A percentile compares a stretch with the other conserved stretches of the same genome.
These are phyloP conservation scores for Amblyornis subalaris DNA, from an alignment of 2,113 vertebrate genomes.

Conservation along the genomic window DNA sequence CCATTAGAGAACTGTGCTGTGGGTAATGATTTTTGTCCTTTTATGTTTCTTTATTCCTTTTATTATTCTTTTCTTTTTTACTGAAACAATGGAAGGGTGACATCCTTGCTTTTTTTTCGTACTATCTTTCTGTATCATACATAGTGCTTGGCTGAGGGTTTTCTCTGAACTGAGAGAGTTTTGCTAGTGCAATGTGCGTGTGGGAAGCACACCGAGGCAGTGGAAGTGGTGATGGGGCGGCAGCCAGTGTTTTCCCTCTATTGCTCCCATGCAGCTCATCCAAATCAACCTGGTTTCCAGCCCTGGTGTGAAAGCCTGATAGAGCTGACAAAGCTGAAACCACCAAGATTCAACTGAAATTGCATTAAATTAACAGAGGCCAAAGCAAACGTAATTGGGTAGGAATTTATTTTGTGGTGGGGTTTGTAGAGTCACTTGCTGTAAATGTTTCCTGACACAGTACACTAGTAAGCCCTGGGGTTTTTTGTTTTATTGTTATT, in stretches of 20 bases:
- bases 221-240: rapidly evolving
- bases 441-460: constrained; percentile 19
- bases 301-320: background rate
- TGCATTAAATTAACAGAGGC: background rate
- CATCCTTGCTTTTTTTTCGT: background rate
- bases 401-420: constrained; percentile 37
- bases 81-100: background rate
- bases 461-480: background rate
- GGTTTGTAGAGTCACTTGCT: constrained; percentile 4
- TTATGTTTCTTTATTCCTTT: background rate
- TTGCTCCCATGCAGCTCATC: background rate
- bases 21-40: background rate
- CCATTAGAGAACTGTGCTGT: rapidly evolving
- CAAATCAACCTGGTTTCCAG: background rate
- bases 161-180: background rate
- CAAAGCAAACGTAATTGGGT: background rate
- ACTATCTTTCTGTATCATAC: rapidly evolving
- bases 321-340: background rate
- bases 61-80: background rate
- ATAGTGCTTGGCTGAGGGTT: background rate
- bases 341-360: background rate
- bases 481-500: background rate
- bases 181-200: rapidly evolving
- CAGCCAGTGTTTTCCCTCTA: background rate
- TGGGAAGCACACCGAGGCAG: background rate